Evolutionary conservation across 2,888 invertebrate genomes (phyloP).

Genomic region (Torymus aiolomorphi): DNA sequence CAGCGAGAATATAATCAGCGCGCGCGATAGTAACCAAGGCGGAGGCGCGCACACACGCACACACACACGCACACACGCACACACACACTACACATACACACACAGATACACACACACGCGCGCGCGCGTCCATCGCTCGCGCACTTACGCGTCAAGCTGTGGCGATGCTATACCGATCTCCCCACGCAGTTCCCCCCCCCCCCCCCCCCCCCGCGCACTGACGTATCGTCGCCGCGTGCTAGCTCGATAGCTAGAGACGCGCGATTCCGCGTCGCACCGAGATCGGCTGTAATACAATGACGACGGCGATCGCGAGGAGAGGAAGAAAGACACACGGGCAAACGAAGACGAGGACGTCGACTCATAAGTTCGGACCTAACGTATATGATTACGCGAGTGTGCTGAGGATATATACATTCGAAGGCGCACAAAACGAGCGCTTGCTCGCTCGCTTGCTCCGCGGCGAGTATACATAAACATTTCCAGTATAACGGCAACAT

Average conservation of each 20-base stretch:
- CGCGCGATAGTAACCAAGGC: background rate
- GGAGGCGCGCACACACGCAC: background rate
- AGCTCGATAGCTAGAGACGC: slow-evolving; percentile 45
- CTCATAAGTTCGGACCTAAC: slow-evolving; percentile 50
- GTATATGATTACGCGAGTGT: slow-evolving; percentile 52
- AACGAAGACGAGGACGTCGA: slow-evolving; percentile 14
- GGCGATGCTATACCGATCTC: slow-evolving; percentile 14
- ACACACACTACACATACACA: no score
- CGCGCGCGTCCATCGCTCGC: slow-evolving; percentile 17
- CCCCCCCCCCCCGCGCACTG: background rate
- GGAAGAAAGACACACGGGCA: slow-evolving; percentile 4
- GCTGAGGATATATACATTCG: slow-evolving; percentile 27
- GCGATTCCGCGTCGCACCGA: no score
- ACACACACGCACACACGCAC: no score
- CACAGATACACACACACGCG: no score
- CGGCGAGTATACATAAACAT: slow-evolving; percentile 54
- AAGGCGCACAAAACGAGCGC: slow-evolving; percentile 32
- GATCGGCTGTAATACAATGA: no score
- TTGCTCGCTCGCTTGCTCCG: no score
- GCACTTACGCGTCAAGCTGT: slow-evolving; percentile 48
- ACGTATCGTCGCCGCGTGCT: slow-evolving; percentile 39
- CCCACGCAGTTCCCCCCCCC: no score
- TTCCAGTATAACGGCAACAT: slow-evolving; percentile 62
- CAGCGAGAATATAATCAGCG: slow-evolving; percentile 39
- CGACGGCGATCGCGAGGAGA: background rate